A percentile compares a stretch with the other conserved stretches of the same genome.
Evolutionary conservation across 2,113 vertebrate genomes (phyloP).

Genomic region (Stigmatopora nigra): DNA sequence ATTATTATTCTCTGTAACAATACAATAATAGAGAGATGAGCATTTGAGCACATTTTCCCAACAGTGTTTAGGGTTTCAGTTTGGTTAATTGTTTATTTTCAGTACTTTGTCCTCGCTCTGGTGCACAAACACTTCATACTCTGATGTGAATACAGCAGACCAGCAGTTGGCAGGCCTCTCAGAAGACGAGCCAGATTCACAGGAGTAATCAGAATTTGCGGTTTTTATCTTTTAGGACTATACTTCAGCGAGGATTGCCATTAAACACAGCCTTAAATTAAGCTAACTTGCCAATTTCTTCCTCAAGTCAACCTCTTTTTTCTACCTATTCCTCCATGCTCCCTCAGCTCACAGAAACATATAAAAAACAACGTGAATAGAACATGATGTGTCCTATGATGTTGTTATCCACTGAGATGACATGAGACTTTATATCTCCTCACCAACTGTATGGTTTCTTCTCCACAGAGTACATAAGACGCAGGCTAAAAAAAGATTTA

Average conservation of each 20-base stretch:
- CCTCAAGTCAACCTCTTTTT: slow-evolving; percentile 1
- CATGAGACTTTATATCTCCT: slow-evolving; percentile 5
- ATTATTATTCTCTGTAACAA: background rate
- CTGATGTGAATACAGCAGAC: slow-evolving; percentile 5
- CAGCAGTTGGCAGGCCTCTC: slow-evolving; percentile 21
- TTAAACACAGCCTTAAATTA: slow-evolving; percentile 25
- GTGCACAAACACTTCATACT: background rate
- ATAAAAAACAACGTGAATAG: background rate
- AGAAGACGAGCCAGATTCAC: slow-evolving; percentile 9
- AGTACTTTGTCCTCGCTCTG: background rate
- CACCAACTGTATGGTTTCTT: background rate
- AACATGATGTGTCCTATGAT: background rate
- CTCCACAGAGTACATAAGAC: slow-evolving; percentile 15
- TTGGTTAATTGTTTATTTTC: background rate
- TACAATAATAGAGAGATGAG: background rate
- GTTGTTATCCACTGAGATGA: slow-evolving; percentile 15
- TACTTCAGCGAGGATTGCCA: slow-evolving; percentile 20
- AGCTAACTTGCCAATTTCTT: slow-evolving; percentile 22
- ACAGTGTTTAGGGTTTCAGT: background rate
- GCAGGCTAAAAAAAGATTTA: slow-evolving; percentile 17
- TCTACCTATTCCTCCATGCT: background rate
- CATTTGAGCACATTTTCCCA: background rate
- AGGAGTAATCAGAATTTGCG: slow-evolving; percentile 24
- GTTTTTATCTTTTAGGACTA: slow-evolving; percentile 27
- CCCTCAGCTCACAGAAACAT: background rate